Conservation (phyloP, 2,888 invertebrate genomes). For the Magallana nippona region DNA sequence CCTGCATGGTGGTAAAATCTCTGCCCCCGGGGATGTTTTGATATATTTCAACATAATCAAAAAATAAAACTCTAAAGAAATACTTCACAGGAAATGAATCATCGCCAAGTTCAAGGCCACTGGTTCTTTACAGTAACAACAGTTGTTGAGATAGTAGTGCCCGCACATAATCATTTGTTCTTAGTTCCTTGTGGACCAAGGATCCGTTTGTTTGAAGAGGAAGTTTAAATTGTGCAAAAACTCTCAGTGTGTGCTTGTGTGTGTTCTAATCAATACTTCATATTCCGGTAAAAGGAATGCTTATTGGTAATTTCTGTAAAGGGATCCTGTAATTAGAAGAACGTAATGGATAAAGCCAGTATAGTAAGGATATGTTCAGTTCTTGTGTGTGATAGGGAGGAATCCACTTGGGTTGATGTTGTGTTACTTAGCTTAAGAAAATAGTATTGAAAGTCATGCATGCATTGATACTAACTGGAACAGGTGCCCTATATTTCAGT, state of each 20-base stretch:
- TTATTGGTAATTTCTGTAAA: not conserved
- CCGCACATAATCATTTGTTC: not conserved
- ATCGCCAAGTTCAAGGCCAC: constrained; percentile 37
- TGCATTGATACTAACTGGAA: not conserved
- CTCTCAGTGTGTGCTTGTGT: not conserved
- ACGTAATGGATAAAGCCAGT: constrained; percentile 30
- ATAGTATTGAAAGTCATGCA: not conserved
- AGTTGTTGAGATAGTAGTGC: not conserved
- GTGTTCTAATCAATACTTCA: constrained; percentile 6
- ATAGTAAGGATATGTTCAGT: not conserved
- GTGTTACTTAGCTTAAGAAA: not conserved
- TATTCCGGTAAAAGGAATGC: not conserved
- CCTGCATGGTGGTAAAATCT: not conserved
- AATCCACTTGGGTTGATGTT: not conserved
- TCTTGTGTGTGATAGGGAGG: not conserved
- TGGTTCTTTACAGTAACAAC: constrained; percentile 26
- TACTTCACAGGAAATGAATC: constrained; percentile 40
- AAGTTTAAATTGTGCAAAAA: constrained; percentile 7
- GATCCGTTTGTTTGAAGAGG: not conserved
- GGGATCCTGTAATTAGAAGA: not conserved
- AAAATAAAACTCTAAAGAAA: not conserved
- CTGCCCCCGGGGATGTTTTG: constrained; percentile 5
- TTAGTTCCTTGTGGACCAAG: constrained; percentile 10
- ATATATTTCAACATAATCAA: not conserved
- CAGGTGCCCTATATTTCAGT: constrained; percentile 8